A percentile compares a stretch with the other conserved stretches of the same genome.
Evolutionary conservation across 92 coral and sea anemone genomes (phyloP).

Genomic region (Meandrina meandrites): DNA sequence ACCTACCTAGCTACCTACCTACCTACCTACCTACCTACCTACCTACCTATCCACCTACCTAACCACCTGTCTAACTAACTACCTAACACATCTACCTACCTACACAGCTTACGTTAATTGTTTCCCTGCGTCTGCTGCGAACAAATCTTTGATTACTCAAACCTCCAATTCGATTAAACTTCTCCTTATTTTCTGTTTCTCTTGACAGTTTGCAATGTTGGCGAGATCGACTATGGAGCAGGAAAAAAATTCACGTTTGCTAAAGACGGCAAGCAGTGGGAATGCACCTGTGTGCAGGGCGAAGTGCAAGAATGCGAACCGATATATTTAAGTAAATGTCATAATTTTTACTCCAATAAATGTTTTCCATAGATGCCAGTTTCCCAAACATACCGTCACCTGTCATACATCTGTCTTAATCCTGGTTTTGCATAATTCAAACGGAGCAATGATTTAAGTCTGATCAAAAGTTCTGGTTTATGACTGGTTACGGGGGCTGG

Average conservation of each 20-base stretch:
- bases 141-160: no score
- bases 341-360: neutral
- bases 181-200: neutral
- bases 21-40: no score
- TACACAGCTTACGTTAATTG: no score
- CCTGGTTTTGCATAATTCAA: neutral
- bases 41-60: no score
- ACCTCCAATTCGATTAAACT: no score
- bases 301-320: neutral
- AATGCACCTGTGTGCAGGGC: neutral
- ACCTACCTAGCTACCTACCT: no score
- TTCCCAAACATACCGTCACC: neutral
- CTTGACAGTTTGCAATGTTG: neutral
- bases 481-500: no score
- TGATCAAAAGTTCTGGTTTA: no score
- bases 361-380: neutral
- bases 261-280: neutral
- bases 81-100: no score
- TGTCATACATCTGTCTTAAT: neutral
- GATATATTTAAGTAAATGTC: neutral
- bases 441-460: no score
- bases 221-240: neutral
- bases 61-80: no score
- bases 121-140: no score
- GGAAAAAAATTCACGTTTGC: neutral